Evolutionary conservation across 1,140 invertebrate species (phyloP).

Genomic region (Cecropterus lyciades): DNA sequence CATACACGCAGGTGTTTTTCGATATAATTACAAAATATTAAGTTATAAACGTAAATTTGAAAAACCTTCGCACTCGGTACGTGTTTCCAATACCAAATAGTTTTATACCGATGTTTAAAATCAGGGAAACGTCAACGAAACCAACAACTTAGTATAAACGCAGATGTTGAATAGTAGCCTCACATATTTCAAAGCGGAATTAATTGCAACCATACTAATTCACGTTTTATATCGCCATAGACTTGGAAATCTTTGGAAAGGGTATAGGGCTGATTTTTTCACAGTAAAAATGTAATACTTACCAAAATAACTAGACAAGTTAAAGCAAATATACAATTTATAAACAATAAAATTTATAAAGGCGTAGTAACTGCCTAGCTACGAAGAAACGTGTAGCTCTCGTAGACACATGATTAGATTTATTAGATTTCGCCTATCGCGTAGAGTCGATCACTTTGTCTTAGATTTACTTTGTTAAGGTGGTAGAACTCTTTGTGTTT

Average conservation of each 20-base stretch:
- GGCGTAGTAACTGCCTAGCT: too few relatives aligned
- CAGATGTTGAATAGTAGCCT: slow-evolving; percentile 38
- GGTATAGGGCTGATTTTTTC: not conserved
- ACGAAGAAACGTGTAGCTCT: too few relatives aligned
- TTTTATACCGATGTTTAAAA: slow-evolving; percentile 25
- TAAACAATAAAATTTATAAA: too few relatives aligned
- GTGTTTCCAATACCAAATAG: slow-evolving; percentile 42
- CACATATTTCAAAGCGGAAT: slow-evolving; percentile 39
- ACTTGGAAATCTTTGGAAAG: slow-evolving; percentile 16
- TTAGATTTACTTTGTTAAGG: too few relatives aligned
- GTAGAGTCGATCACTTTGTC: too few relatives aligned
- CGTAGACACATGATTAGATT: too few relatives aligned
- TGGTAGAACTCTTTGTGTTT: too few relatives aligned
- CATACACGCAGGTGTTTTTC: slow-evolving; percentile 44
- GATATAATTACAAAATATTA: slow-evolving; percentile 49
- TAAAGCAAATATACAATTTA: too few relatives aligned
- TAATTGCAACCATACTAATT: slow-evolving; percentile 41
- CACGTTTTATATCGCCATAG: slow-evolving; percentile 32
- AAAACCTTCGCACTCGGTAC: slow-evolving; percentile 23
- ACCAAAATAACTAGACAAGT: too few relatives aligned
- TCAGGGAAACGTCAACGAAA: slow-evolving; percentile 30
- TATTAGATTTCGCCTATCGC: too few relatives aligned
- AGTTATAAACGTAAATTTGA: slow-evolving; percentile 48
- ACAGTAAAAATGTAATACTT: not conserved
- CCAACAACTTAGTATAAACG: slow-evolving; percentile 32